Evolutionary conservation across 2,797 vertebrate genomes (phyloP), one percentile per base, ranked within the genome.

Genomic region (Corythornis leucogaster): DNA sequence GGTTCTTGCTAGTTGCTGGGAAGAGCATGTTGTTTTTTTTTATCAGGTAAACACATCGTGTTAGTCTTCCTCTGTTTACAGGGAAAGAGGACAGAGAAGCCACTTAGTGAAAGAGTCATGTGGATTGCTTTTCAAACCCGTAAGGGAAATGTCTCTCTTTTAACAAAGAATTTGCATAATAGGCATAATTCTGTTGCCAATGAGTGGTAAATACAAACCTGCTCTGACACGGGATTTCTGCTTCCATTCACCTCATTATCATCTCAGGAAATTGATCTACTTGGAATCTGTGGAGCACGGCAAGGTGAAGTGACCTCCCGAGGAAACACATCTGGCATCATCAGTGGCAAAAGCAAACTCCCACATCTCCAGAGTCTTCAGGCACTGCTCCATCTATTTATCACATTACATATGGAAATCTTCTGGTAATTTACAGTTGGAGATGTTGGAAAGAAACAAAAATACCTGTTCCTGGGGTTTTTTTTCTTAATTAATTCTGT

Each of bases 1-100:
- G 46, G 55, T 85, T 51, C 87, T 96, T 77, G 12, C 46, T 81
- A 71, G 93, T 95, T 91, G 91, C 92, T 87, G 43, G 78, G 94
- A 87, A 62, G 61, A 87, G 7, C 50, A 10, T 77, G 57, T 75
- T 80, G 62, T 13, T 89, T 95, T 93, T 93, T 75, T 38, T 38
- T 38, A 84, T 67, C 78, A 80, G 78, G 87, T 86, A 93, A 96
- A 93, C 61, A 93, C 14, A 61, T 59, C 88, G 91, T 51, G 3
- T 84, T 94, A 81, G 79, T 75, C 61, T 90, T 74, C 58, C 58
- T 68, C 45, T 64, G 43, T 77, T 92, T 93, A 87, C 67, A 88
- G 91, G 66, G 62, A 85, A 80, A 88, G 74, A 88, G 26, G 26
- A 76, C 38, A 42, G 70, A 45, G 21, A 86, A 38, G 55, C 8